These are phyloP conservation scores for Perca fluviatilis DNA, from an alignment of 2,113 vertebrate species.

Conservation along the genomic window DNA sequence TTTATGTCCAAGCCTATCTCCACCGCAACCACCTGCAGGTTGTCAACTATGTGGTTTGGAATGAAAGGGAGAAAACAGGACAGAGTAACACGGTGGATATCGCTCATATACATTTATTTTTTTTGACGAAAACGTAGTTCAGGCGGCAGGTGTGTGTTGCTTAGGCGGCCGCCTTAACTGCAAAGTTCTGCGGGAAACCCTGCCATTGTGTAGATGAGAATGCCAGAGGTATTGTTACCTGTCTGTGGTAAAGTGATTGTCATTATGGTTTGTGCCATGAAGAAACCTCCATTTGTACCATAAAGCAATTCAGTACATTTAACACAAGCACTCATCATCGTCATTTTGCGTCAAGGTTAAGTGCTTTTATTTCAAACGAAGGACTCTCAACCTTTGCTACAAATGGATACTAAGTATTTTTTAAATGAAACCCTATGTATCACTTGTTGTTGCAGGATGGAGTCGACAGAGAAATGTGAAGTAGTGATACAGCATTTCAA, in stretches of 20 bases:
- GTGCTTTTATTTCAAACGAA: background rate
- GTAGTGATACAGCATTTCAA: constrained; percentile 84
- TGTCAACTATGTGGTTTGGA: too few species aligned
- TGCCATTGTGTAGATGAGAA: background rate
- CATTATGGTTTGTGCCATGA: background rate
- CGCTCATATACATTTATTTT: too few species aligned
- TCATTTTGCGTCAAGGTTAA: background rate
- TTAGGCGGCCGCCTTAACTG: too few species aligned
- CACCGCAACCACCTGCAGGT: too few species aligned
- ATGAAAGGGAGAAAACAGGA: too few species aligned
- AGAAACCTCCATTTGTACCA: background rate
- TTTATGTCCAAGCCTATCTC: too few species aligned
- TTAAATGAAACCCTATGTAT: constrained; percentile 15
- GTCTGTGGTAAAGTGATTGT: background rate
- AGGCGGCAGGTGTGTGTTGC: too few species aligned
- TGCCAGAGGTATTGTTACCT: background rate
- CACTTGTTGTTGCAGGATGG: constrained; percentile 72
- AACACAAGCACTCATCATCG: background rate
- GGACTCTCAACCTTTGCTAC: background rate
- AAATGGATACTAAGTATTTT: background rate
- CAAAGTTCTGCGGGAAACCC: too few species aligned
- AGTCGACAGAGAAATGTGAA: constrained; percentile 83
- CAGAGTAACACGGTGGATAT: too few species aligned
- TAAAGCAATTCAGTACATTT: background rate
- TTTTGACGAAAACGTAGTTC: too few species aligned